phyloP scores from a whole-genome alignment of 2,888 invertebrate genomes.

The Phytoseiulus persimilis region DNA sequence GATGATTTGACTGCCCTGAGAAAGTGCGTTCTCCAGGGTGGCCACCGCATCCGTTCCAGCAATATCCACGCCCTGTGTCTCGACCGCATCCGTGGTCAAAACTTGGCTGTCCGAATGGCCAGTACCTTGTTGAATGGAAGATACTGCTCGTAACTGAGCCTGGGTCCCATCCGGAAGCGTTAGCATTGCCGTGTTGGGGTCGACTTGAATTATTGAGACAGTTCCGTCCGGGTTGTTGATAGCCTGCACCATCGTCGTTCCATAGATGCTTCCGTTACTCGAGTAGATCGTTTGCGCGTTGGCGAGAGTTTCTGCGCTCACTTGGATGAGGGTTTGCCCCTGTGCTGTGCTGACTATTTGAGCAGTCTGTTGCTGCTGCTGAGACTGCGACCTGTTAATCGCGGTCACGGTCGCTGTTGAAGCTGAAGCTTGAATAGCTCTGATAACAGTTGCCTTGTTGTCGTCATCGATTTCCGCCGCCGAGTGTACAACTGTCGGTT shows the following conservation, averaged over 20 bases:
- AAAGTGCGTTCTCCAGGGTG: conserved; percentile 79
- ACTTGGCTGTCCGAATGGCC: conserved; percentile 48
- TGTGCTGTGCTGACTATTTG: conserved; percentile 16
- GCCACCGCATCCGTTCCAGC: conserved; percentile 48
- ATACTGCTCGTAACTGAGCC: conserved; percentile 77
- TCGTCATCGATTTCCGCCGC: conserved; percentile 35
- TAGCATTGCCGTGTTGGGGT: conserved; percentile 78
- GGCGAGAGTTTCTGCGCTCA: conserved; percentile 25
- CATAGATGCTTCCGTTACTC: conserved; percentile 53
- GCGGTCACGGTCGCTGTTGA: not conserved
- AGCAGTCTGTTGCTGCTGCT: not conserved
- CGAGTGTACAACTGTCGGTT: conserved; percentile 38
- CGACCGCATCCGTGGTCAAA: conserved; percentile 14
- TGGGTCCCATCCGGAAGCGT: conserved; percentile 91
- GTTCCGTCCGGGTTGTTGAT: conserved; percentile 94
- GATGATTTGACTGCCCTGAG: conserved; percentile 86
- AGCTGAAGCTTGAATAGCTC: conserved; percentile 23
- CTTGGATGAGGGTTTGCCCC: conserved; percentile 21
- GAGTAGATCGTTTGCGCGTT: conserved; percentile 38
- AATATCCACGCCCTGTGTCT: conserved; percentile 40
- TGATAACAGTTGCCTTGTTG: conserved; percentile 29
- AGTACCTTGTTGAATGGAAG: conserved; percentile 47
- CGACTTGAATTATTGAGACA: conserved; percentile 88
- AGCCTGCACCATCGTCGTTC: conserved; percentile 83
- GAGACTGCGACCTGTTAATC: not conserved